Evolutionary conservation across 2,888 invertebrate species (phyloP).

Genomic region (Drosophila greeni): DNA sequence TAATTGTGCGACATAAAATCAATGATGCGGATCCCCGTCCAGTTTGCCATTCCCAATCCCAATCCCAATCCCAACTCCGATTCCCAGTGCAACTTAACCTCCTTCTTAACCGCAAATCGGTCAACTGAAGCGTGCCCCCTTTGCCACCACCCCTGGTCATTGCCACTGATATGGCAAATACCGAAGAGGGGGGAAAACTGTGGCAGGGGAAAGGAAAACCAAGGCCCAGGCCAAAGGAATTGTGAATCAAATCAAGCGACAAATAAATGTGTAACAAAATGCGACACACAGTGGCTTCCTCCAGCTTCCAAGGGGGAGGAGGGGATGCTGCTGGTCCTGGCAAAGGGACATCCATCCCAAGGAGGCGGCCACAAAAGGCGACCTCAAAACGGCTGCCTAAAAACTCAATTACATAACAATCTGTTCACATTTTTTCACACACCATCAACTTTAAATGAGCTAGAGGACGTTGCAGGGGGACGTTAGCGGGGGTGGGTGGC

Average conservation of each 20-base stretch:
- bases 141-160: not conserved
- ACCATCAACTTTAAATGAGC: constrained; percentile 77
- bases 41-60: not conserved
- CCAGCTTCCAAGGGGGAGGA: not conserved
- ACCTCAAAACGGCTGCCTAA: constrained; percentile 75
- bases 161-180: constrained; percentile 48
- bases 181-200: constrained; percentile 20
- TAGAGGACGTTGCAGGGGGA: constrained; percentile 23
- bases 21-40: constrained; percentile 38
- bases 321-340: not conserved
- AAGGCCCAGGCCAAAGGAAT: constrained; percentile 9
- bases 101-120: constrained; percentile 56
- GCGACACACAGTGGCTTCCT: constrained; percentile 55
- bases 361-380: constrained; percentile 67
- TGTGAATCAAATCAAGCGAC: constrained; percentile 69
- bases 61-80: not conserved
- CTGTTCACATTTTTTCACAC: constrained; percentile 79
- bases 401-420: constrained; percentile 79
- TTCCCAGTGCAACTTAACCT: constrained; percentile 30
- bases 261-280: constrained; percentile 70
- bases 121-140: constrained; percentile 47
- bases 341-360: constrained; percentile 25
- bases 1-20: constrained; percentile 45
- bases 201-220: not conserved
- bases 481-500: not conserved